Percentiles rank a stretch among this genome's conserved stretches.
Evolutionary conservation across 1,140 invertebrate species (phyloP).

Genomic region (Myzus persicae): DNA sequence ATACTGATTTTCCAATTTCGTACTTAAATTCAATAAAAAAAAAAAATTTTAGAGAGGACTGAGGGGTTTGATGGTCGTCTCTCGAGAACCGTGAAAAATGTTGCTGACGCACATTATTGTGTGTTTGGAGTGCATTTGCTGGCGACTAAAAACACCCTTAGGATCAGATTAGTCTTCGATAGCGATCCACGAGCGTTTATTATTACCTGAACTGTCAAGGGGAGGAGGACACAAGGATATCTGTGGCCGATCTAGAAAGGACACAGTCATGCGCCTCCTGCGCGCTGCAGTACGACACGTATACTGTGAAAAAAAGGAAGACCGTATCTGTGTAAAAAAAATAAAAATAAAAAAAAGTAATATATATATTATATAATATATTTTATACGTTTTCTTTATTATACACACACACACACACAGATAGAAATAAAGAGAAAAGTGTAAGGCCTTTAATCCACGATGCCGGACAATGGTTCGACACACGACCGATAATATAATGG

Average conservation of each 20-base stretch:
- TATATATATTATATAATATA: constrained; percentile 20
- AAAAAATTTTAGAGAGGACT: neutral
- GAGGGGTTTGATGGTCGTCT: neutral
- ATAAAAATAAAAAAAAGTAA: constrained; percentile 21
- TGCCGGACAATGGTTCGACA: constrained; percentile 51
- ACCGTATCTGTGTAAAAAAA: constrained; percentile 37
- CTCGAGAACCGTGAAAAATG: neutral
- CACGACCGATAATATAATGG: constrained; percentile 57
- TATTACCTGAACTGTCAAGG: constrained; percentile 52
- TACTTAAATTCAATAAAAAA: constrained; percentile 19
- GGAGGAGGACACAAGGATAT: constrained; percentile 35
- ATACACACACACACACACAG: neutral
- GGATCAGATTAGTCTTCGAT: constrained; percentile 44
- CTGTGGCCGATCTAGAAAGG: constrained; percentile 37
- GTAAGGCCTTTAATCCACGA: constrained; percentile 51
- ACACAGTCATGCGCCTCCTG: constrained; percentile 21
- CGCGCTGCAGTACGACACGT: neutral
- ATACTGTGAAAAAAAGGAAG: constrained; percentile 44
- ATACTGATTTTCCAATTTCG: neutral
- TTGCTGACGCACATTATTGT: constrained; percentile 13
- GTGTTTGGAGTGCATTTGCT: constrained; percentile 7
- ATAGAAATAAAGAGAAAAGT: constrained; percentile 21
- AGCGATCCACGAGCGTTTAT: constrained; percentile 46
- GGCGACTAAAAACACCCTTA: constrained; percentile 35
- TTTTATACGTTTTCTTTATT: neutral